phyloP scores from a whole-genome alignment of 2,113 vertebrate genomes.

The Psilopogon haemacephalus region DNA sequence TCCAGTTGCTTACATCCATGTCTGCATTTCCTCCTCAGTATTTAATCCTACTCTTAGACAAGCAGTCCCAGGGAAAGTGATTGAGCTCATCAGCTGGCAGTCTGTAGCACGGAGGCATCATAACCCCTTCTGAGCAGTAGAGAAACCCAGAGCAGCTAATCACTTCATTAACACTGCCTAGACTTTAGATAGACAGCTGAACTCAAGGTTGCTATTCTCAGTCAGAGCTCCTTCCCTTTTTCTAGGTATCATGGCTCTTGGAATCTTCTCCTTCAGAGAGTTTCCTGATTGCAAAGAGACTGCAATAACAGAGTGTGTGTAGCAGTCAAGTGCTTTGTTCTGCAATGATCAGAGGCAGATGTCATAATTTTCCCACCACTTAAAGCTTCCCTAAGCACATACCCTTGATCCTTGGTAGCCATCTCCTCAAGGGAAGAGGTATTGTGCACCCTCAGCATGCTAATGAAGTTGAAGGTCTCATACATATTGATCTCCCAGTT shows the following conservation, averaged over 20 bases:
- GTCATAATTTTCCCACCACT: not conserved
- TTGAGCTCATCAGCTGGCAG: not conserved
- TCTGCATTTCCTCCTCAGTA: not conserved
- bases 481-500: not conserved
- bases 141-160: not conserved
- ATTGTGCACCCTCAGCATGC: not conserved
- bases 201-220: not conserved
- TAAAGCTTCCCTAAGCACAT: not conserved
- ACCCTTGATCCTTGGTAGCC: not conserved
- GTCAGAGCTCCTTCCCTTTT: constrained; percentile 2
- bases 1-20: not conserved
- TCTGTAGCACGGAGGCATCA: not conserved
- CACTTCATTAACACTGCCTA: not conserved
- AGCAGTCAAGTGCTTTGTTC: not conserved
- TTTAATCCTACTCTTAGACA: not conserved
- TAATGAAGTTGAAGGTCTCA: not conserved
- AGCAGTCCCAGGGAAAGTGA: not conserved
- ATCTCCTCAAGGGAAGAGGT: not conserved
- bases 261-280: not conserved
- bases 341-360: constrained; percentile 1
- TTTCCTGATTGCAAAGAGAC: not conserved
- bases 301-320: not conserved
- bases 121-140: not conserved
- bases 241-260: not conserved
- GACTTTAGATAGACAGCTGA: not conserved